Conservation (phyloP, 2,888 invertebrate species). For the Buathra laborator region DNA sequence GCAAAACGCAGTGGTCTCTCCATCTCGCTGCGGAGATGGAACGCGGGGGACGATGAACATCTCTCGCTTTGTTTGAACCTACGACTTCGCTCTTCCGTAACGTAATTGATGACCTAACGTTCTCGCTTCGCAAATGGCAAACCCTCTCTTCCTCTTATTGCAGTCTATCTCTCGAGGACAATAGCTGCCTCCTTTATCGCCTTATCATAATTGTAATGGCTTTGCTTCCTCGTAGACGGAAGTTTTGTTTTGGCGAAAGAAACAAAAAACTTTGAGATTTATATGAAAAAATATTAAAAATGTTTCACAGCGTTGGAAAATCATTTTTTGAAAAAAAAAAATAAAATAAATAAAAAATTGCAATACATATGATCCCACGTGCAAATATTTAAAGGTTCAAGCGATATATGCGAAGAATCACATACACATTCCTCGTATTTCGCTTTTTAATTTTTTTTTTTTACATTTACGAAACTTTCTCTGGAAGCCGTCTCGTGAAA, state of each 20-base stretch:
- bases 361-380: too few relatives aligned
- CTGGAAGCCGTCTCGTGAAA: too few relatives aligned
- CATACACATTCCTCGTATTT: too few relatives aligned
- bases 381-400: too few relatives aligned
- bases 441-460: too few relatives aligned
- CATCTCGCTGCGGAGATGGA: constrained; percentile 36
- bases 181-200: constrained; percentile 16
- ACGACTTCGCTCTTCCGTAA: constrained; percentile 84
- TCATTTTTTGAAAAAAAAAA: too few relatives aligned
- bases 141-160: constrained; percentile 35
- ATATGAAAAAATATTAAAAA: too few relatives aligned
- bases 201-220: not conserved
- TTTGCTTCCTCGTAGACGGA: not conserved
- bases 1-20: constrained; percentile 39
- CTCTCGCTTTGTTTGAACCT: constrained; percentile 82
- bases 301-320: too few relatives aligned
- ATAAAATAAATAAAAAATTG: too few relatives aligned
- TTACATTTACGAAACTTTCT: too few relatives aligned
- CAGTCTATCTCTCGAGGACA: not conserved
- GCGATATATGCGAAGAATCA: too few relatives aligned
- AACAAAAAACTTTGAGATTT: too few relatives aligned
- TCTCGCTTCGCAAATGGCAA: constrained; percentile 52
- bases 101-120: constrained; percentile 83
- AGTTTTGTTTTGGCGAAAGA: not conserved
- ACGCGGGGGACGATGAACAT: constrained; percentile 61